Percentiles rank a stretch among this genome's conserved stretches.
These are phyloP conservation scores for Apomyelois bistriatella DNA, from an alignment of 2,888 invertebrate species.

Conservation along the genomic window DNA sequence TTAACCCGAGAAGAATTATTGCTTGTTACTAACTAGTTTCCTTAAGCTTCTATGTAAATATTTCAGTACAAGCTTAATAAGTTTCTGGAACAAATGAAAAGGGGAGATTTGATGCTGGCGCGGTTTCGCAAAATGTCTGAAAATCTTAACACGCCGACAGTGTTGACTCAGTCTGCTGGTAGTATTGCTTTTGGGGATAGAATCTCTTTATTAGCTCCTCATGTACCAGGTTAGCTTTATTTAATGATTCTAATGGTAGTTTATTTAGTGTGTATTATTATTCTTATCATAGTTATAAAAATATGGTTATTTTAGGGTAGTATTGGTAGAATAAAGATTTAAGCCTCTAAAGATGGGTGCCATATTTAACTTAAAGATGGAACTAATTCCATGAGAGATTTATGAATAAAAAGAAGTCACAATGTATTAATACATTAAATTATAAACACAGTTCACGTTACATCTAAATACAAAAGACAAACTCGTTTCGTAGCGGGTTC, in stretches of 20 bases:
- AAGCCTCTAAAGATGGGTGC: no score
- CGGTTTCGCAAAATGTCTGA: slow-evolving; percentile 63
- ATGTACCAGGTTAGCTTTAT: slow-evolving; percentile 47
- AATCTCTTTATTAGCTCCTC: slow-evolving; percentile 59
- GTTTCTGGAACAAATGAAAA: slow-evolving; percentile 68
- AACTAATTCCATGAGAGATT: no score
- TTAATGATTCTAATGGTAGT: background rate
- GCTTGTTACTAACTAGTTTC: slow-evolving; percentile 4
- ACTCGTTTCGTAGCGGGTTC: no score
- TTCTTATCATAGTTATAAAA: no score
- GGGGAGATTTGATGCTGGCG: slow-evolving; percentile 64
- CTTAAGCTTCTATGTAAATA: slow-evolving; percentile 14
- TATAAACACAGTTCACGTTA: no score
- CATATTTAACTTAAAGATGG: no score
- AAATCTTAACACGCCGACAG: slow-evolving; percentile 53
- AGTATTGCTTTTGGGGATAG: slow-evolving; percentile 55
- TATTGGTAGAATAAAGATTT: no score
- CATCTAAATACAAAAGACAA: no score
- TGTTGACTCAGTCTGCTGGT: slow-evolving; percentile 57
- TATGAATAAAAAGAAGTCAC: no score
- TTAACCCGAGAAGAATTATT: slow-evolving; percentile 8
- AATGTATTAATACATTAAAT: no score
- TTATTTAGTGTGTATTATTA: background rate
- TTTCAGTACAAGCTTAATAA: slow-evolving; percentile 59
- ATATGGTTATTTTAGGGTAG: no score